phyloP scores from a whole-genome alignment of 2,888 invertebrate genomes.

The Sarcophaga carnaria region DNA sequence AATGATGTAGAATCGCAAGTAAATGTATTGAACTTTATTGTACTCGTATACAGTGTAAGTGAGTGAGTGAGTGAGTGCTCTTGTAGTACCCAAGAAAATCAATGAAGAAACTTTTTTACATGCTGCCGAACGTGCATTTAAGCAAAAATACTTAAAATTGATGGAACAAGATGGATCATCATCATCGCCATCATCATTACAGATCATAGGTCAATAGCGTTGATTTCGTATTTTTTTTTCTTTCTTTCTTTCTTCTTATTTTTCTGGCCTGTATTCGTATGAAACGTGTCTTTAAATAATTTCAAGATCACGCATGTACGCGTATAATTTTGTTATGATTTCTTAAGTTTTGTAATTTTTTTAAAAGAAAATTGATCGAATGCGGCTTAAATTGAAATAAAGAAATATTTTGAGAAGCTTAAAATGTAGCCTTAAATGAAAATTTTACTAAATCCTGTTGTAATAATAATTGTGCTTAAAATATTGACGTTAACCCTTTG shows the following conservation, averaged over 20 bases:
- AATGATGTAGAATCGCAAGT: constrained; percentile 44
- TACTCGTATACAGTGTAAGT: neutral
- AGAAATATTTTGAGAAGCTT: neutral
- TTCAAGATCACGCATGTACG: constrained; percentile 65
- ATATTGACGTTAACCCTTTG: too few species aligned
- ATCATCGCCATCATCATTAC: constrained; percentile 32
- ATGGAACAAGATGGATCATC: constrained; percentile 36
- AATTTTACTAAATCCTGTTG: too few species aligned
- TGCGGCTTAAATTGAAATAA: neutral
- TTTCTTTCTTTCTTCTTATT: neutral
- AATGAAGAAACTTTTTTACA: constrained; percentile 51
- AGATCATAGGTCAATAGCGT: constrained; percentile 65
- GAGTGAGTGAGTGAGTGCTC: neutral
- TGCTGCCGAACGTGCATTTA: constrained; percentile 19
- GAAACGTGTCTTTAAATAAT: constrained; percentile 62
- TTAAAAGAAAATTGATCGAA: constrained; percentile 9
- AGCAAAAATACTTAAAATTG: constrained; percentile 38
- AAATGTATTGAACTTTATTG: constrained; percentile 67
- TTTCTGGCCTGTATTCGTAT: constrained; percentile 5
- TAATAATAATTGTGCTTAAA: too few species aligned
- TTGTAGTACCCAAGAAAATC: constrained; percentile 43
- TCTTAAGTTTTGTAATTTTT: neutral
- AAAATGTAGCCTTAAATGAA: neutral
- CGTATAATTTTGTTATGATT: constrained; percentile 43
- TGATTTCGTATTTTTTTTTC: constrained; percentile 37